A percentile compares a stretch with the other conserved stretches of the same genome.
Conservation (phyloP, 2,113 vertebrate genomes). For the Paracanthobrama guichenoti region DNA sequence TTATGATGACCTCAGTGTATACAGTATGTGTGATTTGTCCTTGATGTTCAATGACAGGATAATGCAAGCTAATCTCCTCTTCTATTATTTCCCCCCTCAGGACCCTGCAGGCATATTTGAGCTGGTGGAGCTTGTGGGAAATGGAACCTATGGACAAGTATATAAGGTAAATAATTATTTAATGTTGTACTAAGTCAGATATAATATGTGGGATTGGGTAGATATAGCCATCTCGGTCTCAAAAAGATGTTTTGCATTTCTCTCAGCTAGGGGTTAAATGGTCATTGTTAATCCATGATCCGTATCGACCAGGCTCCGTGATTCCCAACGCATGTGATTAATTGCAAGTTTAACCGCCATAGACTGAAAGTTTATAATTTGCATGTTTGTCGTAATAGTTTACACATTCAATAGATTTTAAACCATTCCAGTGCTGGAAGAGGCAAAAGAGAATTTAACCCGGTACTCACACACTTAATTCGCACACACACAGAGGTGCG, state of each 20-base stretch:
- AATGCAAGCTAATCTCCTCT: conserved; percentile 31
- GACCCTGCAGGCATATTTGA: conserved; percentile 98
- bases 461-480: too few relatives aligned
- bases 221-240: neutral
- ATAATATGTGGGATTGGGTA: neutral
- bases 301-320: too few relatives aligned
- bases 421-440: too few relatives aligned
- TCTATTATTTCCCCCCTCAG: conserved; percentile 68
- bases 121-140: conserved; percentile 96
- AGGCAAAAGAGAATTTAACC: too few relatives aligned
- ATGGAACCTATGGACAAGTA: conserved; percentile 97
- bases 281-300: too few relatives aligned
- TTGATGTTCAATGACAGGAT: conserved; percentile 30
- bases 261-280: neutral
- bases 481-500: too few relatives aligned
- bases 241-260: conserved; percentile 2
- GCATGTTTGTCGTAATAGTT: too few relatives aligned
- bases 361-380: too few relatives aligned
- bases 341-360: too few relatives aligned
- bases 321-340: too few relatives aligned
- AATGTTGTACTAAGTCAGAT: neutral
- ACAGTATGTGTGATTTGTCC: neutral
- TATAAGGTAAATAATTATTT: conserved; percentile 86
- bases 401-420: too few relatives aligned
- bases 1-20: neutral